Evolutionary conservation across 2,797 vertebrate species (phyloP).

Genomic region (Prunella strophiata): DNA sequence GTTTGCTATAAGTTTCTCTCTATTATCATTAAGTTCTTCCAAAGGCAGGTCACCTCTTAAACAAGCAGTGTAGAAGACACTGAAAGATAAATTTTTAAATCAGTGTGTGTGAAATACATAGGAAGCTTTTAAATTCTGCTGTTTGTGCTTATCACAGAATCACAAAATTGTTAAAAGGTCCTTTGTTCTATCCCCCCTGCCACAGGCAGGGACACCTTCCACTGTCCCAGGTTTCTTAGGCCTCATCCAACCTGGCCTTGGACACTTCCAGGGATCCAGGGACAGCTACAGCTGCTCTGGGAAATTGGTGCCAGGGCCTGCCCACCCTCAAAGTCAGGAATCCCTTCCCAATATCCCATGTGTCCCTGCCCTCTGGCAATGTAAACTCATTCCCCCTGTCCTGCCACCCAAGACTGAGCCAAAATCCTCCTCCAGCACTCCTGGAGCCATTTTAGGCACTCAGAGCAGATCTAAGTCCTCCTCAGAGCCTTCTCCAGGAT

Average conservation of each 20-base stretch:
- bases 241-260: rapidly evolving
- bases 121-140: not conserved
- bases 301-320: not conserved
- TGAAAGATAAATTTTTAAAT: not conserved
- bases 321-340: rapidly evolving
- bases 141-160: not conserved
- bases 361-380: not conserved
- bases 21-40: not conserved
- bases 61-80: rapidly evolving
- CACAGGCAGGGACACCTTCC: not conserved
- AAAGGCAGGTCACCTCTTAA: not conserved
- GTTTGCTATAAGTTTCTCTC: not conserved
- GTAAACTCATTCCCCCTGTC: rapidly evolving
- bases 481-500: not conserved
- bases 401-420: not conserved
- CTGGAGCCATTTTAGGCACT: no score
- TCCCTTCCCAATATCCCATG: not conserved
- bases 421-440: not conserved
- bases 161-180: not conserved
- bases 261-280: not conserved
- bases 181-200: not conserved
- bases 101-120: not conserved
- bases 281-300: not conserved
- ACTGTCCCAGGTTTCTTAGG: rapidly evolving
- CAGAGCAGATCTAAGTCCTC: not conserved